phyloP scores from a whole-genome alignment of 2,888 invertebrate genomes.

The Drosophila antonietae region DNA sequence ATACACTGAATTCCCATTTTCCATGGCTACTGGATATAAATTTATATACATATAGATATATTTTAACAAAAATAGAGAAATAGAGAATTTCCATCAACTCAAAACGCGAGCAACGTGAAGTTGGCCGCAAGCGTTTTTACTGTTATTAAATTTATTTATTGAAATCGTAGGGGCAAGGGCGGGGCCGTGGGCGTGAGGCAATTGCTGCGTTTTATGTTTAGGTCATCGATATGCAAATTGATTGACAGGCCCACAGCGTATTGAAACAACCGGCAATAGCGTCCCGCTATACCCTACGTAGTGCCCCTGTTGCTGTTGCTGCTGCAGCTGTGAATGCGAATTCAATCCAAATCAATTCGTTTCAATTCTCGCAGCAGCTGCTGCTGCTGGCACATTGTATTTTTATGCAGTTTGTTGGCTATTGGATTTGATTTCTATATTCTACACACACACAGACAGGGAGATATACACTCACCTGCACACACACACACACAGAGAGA shows the following conservation, averaged over 20 bases:
- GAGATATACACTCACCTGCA: neutral
- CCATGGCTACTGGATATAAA: neutral
- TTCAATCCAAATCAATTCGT: constrained; percentile 50
- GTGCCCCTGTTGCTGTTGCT: neutral
- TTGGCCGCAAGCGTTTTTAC: constrained; percentile 51
- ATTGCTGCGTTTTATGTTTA: constrained; percentile 49
- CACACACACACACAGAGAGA: neutral
- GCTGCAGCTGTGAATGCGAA: constrained; percentile 17
- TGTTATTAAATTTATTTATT: constrained; percentile 73
- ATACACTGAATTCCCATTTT: neutral
- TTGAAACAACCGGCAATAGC: constrained; percentile 11
- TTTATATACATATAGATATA: neutral
- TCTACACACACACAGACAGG: neutral
- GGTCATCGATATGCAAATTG: constrained; percentile 75
- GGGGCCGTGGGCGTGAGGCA: neutral
- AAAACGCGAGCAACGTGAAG: constrained; percentile 21
- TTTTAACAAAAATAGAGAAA: neutral
- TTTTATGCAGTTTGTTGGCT: constrained; percentile 47
- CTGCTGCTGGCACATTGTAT: constrained; percentile 39
- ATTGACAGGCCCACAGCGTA: constrained; percentile 60
- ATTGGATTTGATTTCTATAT: constrained; percentile 45
- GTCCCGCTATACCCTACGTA: neutral
- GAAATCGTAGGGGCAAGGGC: constrained; percentile 37
- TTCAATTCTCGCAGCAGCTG: constrained; percentile 45
- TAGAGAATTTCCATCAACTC: neutral